Percentiles rank a stretch among this genome's conserved stretches.
Evolutionary conservation across 2,888 invertebrate genomes (phyloP).

Genomic region (Alloplasta piceator): DNA sequence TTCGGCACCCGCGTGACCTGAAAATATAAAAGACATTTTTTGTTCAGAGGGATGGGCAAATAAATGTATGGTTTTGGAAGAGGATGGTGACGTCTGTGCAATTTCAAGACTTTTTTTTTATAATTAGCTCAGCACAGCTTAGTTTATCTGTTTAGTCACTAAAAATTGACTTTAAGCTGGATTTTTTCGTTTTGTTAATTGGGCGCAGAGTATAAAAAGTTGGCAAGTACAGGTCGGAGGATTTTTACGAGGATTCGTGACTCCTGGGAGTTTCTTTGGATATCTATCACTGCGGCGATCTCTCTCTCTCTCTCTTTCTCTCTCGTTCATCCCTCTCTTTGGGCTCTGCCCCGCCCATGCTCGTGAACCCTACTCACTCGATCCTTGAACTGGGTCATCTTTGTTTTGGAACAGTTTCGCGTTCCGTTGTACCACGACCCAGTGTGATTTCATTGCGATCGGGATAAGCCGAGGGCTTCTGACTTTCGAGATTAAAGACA

Average conservation of each 20-base stretch:
- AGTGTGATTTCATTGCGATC: slow-evolving; percentile 28
- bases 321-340: slow-evolving; percentile 34
- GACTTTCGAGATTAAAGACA: too few species aligned
- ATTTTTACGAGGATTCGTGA: slow-evolving; percentile 39
- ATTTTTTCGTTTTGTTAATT: neutral
- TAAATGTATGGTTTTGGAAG: neutral
- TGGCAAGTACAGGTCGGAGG: slow-evolving; percentile 23
- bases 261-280: slow-evolving; percentile 37
- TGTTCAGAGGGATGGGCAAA: neutral
- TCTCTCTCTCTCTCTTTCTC: slow-evolving; percentile 53
- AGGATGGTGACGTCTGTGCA: neutral
- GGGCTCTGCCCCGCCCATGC: slow-evolving; percentile 48
- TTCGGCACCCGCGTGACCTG: slow-evolving; percentile 23
- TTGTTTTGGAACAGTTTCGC: slow-evolving; percentile 60
- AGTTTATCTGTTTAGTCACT: too few species aligned
- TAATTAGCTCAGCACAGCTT: neutral
- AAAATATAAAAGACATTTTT: slow-evolving; percentile 19
- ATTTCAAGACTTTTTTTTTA: neutral
- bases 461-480: slow-evolving; percentile 21
- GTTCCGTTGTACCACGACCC: slow-evolving; percentile 18
- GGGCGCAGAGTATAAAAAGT: neutral
- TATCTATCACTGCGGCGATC: slow-evolving; percentile 49
- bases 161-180: neutral
- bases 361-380: slow-evolving; percentile 50
- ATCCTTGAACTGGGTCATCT: slow-evolving; percentile 61